Conservation (phyloP, 2,888 invertebrate species). For the Apoderus coryli region DNA sequence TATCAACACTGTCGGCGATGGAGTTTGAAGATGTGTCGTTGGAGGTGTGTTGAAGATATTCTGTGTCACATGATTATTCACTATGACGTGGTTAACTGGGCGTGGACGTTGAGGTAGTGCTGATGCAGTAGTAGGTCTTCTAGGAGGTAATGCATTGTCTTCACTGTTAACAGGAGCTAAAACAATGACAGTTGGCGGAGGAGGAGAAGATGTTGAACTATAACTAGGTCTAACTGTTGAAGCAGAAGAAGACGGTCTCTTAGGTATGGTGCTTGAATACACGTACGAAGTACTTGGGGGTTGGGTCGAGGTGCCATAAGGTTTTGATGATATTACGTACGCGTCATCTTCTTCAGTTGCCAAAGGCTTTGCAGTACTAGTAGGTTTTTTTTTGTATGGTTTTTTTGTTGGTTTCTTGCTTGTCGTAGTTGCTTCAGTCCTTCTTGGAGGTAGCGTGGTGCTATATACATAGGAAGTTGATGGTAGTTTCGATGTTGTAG, state of each 20-base stretch:
- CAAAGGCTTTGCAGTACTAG: constrained; percentile 26
- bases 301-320: constrained; percentile 28
- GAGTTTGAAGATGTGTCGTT: constrained; percentile 29
- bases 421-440: constrained; percentile 21
- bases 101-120: constrained; percentile 28
- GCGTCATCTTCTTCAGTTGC: no score
- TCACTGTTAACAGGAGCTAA: constrained; percentile 35
- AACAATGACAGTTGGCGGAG: constrained; percentile 45
- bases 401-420: constrained; percentile 34
- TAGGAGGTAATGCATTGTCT: constrained; percentile 20
- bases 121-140: constrained; percentile 23
- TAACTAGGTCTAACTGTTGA: constrained; percentile 19
- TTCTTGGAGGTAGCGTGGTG: constrained; percentile 29
- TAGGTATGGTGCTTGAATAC: constrained; percentile 18
- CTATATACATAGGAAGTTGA: constrained; percentile 35
- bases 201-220: constrained; percentile 27
- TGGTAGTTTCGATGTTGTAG: constrained; percentile 32
- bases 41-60: constrained; percentile 34
- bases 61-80: constrained; percentile 45
- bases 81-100: constrained; percentile 39
- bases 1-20: constrained; percentile 48
- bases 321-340: constrained; percentile 18
- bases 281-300: constrained; percentile 34
- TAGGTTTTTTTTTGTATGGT: constrained; percentile 24
- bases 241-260: constrained; percentile 13